These are phyloP conservation scores for Melanostigma gelatinosum DNA, from an alignment of 2,113 vertebrate genomes.

Conservation along the genomic window DNA sequence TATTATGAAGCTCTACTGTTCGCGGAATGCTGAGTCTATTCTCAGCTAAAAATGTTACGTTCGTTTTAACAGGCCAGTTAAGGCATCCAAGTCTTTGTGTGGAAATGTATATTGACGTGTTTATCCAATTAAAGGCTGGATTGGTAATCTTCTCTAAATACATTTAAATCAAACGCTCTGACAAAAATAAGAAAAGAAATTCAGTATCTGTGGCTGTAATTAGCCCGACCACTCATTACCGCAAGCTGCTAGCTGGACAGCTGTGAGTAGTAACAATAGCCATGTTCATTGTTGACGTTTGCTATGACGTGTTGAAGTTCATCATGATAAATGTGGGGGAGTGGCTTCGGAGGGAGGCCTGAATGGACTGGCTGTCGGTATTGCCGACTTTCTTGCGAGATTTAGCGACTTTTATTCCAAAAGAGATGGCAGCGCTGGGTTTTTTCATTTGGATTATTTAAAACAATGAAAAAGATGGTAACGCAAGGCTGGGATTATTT, in stretches of 20 bases:
- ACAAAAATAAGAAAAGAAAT: too few relatives aligned
- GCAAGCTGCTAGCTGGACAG: background rate
- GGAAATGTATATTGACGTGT: constrained; percentile 22
- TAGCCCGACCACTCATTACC: background rate
- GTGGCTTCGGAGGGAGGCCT: too few relatives aligned
- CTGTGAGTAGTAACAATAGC: background rate
- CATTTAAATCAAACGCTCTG: too few relatives aligned
- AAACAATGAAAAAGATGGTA: background rate
- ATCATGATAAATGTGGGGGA: background rate
- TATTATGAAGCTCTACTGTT: background rate
- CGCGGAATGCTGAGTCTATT: background rate
- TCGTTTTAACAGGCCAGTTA: constrained; percentile 1
- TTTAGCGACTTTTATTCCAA: background rate
- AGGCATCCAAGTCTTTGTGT: constrained; percentile 1
- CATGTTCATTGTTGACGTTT: background rate
- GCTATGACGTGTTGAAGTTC: background rate
- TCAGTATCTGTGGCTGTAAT: background rate
- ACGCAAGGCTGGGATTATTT: too few relatives aligned
- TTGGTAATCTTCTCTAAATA: too few relatives aligned
- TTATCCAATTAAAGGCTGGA: constrained; percentile 10
- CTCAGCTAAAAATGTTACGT: background rate
- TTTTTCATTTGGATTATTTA: background rate
- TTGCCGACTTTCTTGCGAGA: too few relatives aligned
- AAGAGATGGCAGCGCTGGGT: background rate
- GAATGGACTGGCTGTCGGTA: too few relatives aligned